Evolutionary conservation across 2,888 invertebrate species (phyloP).

Genomic region (Agonopterix alstromeriana): DNA sequence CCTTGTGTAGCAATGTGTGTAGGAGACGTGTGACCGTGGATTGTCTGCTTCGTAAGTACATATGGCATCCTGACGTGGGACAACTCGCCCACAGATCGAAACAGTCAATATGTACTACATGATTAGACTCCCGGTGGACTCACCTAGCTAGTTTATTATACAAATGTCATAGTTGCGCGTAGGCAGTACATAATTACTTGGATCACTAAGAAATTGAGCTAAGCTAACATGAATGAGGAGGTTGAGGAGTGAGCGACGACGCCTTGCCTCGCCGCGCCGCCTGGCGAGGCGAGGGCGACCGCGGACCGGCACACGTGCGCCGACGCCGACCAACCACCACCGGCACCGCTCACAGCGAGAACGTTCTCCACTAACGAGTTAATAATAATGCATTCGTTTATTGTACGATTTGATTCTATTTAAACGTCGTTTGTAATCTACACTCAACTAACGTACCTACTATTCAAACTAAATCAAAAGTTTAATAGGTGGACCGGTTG

Average conservation of each 20-base stretch:
- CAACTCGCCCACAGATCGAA: conserved; percentile 30
- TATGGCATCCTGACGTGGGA: conserved; percentile 43
- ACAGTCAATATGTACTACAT: conserved; percentile 12
- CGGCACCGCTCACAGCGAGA: conserved; percentile 28
- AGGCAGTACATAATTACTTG: conserved; percentile 34
- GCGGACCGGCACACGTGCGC: conserved; percentile 55
- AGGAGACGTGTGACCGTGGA: conserved; percentile 69
- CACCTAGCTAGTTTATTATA: conserved; percentile 28
- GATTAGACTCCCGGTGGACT: conserved; percentile 19
- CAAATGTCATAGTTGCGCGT: conserved; percentile 29
- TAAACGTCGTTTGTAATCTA: conserved; percentile 1
- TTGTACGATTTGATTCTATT: conserved; percentile 24
- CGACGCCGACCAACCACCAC: conserved; percentile 13
- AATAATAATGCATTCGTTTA: conserved; percentile 43
- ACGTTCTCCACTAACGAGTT: conserved; percentile 34
- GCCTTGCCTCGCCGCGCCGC: conserved; percentile 34
- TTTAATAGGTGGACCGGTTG: no score
- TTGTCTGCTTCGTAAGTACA: conserved; percentile 69
- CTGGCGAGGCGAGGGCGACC: no score
- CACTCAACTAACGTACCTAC: neutral
- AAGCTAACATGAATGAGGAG: conserved; percentile 58
- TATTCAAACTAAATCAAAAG: no score
- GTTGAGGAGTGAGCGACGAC: conserved; percentile 27
- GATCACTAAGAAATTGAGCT: conserved; percentile 38
- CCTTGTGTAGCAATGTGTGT: conserved; percentile 67